phyloP scores from a whole-genome alignment of 92 coral and sea anemone species.

The Heliopora coerulea region DNA sequence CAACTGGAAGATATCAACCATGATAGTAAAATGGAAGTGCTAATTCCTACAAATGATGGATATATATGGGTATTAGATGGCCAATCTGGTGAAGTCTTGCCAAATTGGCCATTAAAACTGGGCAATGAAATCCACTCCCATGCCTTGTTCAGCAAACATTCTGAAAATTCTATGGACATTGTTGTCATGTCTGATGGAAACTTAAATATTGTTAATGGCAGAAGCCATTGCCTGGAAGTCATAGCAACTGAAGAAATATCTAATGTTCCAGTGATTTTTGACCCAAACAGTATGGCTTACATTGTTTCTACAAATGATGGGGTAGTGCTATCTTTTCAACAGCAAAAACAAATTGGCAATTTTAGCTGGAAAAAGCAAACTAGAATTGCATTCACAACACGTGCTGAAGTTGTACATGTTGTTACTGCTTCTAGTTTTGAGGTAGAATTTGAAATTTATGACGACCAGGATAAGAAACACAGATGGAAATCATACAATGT shows the following conservation, averaged over 20 bases:
- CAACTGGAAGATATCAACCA: conserved; percentile 86
- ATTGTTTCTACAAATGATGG: conserved; percentile 36
- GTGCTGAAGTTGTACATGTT: background rate
- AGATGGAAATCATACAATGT: background rate
- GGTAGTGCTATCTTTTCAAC: conserved; percentile 2
- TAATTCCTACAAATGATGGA: conserved; percentile 93
- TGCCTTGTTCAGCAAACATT: conserved; percentile 62
- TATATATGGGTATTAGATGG: conserved; percentile 87
- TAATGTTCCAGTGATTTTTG: conserved; percentile 20
- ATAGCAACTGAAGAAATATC: conserved; percentile 25
- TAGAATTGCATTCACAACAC: conserved; percentile 2
- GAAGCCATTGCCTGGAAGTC: conserved; percentile 14
- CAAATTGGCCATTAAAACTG: conserved; percentile 88
- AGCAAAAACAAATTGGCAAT: background rate
- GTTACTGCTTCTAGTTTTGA: conserved; percentile 3
- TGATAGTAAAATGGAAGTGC: conserved; percentile 69
- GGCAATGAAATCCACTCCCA: conserved; percentile 66
- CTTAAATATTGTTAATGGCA: conserved; percentile 13
- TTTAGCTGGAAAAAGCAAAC: background rate
- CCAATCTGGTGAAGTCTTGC: conserved; percentile 61
- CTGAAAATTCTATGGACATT: conserved; percentile 1
- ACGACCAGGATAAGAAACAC: background rate
- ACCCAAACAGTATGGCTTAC: background rate
- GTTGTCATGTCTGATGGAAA: conserved; percentile 15
- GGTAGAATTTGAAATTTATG: conserved; percentile 35